phyloP scores from a whole-genome alignment of 2,888 invertebrate species.

The Cataglyphis cursor region DNA sequence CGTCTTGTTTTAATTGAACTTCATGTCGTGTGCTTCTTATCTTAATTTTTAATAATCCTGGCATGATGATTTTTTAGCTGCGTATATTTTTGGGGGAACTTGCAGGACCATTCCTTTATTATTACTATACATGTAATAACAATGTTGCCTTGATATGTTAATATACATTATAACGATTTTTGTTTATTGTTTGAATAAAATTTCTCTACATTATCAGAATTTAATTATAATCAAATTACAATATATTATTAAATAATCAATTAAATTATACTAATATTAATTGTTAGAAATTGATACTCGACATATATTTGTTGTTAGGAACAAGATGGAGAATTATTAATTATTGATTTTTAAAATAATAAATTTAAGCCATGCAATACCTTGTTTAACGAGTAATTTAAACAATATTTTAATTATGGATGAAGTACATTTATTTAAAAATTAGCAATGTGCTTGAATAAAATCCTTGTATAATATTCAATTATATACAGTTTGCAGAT shows the following conservation, averaged over 20 bases:
- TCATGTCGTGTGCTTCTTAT: too few species aligned
- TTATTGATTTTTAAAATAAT: too few species aligned
- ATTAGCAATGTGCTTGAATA: neutral
- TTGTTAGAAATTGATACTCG: neutral
- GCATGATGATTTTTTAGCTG: neutral
- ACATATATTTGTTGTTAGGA: neutral
- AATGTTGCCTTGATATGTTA: neutral
- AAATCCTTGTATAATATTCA: neutral
- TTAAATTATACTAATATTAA: neutral
- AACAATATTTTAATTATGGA: neutral
- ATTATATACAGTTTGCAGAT: neutral
- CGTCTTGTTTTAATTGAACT: constrained; percentile 14
- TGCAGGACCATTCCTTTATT: neutral
- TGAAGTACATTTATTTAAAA: neutral
- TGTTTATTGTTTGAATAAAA: neutral
- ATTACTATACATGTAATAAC: too few species aligned
- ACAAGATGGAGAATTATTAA: neutral
- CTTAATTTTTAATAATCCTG: neutral
- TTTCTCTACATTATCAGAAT: neutral
- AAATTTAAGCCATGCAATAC: neutral
- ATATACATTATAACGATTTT: neutral
- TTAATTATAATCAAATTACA: neutral
- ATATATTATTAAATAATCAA: neutral
- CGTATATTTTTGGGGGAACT: neutral
- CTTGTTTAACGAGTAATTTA: neutral